phyloP scores from a whole-genome alignment of 1,140 invertebrate genomes.

The Plodia interpunctella region DNA sequence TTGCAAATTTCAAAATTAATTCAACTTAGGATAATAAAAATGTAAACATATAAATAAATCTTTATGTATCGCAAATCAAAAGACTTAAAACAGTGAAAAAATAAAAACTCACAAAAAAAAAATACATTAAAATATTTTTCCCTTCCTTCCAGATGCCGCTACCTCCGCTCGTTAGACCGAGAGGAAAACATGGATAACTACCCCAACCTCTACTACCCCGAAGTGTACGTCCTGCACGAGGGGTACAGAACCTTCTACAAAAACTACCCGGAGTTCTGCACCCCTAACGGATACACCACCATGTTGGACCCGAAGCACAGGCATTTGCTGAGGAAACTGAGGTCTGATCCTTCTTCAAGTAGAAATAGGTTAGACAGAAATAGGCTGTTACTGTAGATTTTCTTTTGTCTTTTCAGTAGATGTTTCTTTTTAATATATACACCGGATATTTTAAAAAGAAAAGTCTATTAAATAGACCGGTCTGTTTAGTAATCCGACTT shows the following conservation, averaged over 20 bases:
- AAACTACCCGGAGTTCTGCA: slow-evolving; percentile 84
- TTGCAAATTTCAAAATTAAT: too few relatives aligned
- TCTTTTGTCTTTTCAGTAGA: slow-evolving; percentile 20
- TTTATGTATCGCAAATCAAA: too few relatives aligned
- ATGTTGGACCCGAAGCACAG: slow-evolving; percentile 56
- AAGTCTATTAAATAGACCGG: neutral
- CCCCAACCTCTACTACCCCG: slow-evolving; percentile 93
- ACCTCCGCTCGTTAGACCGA: slow-evolving; percentile 90
- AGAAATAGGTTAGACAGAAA: slow-evolving; percentile 18
- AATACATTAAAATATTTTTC: neutral
- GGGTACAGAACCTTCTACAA: slow-evolving; percentile 96
- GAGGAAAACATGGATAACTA: slow-evolving; percentile 89
- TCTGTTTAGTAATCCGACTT: neutral
- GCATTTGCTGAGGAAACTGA: slow-evolving; percentile 30
- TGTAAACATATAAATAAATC: too few relatives aligned
- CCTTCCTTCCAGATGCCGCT: slow-evolving; percentile 83
- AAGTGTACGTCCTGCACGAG: slow-evolving; percentile 95
- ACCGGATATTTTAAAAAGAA: too few relatives aligned
- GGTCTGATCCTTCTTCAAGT: slow-evolving; percentile 23
- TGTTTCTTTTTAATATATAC: slow-evolving; percentile 15
- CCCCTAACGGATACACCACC: slow-evolving; percentile 61
- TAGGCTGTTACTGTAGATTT: slow-evolving; percentile 23
- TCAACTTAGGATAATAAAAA: too few relatives aligned
- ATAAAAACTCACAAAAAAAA: too few relatives aligned
- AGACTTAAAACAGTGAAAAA: too few relatives aligned